A percentile compares a stretch with the other conserved stretches of the same genome.
phyloP scores from a whole-genome alignment of 2,888 invertebrate genomes.

The Metallyticus violacea region DNA sequence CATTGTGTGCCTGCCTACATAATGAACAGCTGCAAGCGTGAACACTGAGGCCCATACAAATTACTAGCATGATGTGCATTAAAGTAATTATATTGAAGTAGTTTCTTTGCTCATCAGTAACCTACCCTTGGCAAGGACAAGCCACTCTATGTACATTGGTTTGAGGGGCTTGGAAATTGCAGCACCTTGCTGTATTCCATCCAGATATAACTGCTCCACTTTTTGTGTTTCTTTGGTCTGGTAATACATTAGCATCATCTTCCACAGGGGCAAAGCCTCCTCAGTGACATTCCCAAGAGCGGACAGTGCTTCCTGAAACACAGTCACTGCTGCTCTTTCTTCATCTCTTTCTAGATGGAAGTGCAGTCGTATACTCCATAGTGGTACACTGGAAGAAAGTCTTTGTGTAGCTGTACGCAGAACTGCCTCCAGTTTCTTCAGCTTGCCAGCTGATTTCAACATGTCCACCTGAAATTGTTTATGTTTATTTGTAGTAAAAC shows the following conservation, averaged over 20 bases:
- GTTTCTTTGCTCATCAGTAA: too few relatives aligned
- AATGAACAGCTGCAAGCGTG: too few relatives aligned
- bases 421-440: constrained; percentile 42
- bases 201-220: constrained; percentile 31
- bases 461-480: constrained; percentile 31
- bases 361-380: constrained; percentile 54
- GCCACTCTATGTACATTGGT: constrained; percentile 60
- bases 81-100: too few relatives aligned
- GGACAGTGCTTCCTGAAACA: constrained; percentile 30
- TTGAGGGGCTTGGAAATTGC: constrained; percentile 54
- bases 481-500: too few relatives aligned
- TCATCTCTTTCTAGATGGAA: constrained; percentile 49
- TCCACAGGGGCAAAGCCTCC: constrained; percentile 48
- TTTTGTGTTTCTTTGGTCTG: constrained; percentile 28
- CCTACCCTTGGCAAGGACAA: constrained; percentile 47
- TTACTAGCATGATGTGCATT: too few relatives aligned
- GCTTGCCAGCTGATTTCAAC: constrained; percentile 26
- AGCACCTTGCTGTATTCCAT: constrained; percentile 46
- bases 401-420: constrained; percentile 49
- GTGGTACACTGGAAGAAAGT: constrained; percentile 48
- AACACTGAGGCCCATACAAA: too few relatives aligned
- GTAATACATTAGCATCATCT: constrained; percentile 38
- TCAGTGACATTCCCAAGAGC: constrained; percentile 25
- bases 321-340: constrained; percentile 41
- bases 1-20: too few relatives aligned